Evolutionary conservation across 2,113 vertebrate genomes (phyloP).

Genomic region (Acrocephalus kingi): DNA sequence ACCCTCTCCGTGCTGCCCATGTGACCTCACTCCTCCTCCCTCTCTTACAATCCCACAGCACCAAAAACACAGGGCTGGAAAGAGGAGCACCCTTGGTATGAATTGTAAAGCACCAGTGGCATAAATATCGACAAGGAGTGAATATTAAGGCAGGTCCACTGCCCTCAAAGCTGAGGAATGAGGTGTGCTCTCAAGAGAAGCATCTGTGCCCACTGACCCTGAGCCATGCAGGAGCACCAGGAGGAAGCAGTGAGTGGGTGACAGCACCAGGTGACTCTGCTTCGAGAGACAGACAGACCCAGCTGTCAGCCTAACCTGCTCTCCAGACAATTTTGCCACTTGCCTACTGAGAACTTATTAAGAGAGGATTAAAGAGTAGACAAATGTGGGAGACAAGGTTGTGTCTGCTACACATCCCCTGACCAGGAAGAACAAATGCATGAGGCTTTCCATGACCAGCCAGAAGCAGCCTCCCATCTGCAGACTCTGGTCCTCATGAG

Average conservation of each 20-base stretch:
- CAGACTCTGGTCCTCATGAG: neutral
- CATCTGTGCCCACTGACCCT: rapidly evolving
- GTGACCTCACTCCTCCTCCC: neutral
- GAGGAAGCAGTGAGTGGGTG: rapidly evolving
- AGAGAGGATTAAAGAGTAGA: neutral
- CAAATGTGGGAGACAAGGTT: neutral
- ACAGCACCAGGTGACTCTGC: neutral
- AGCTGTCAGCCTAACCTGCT: neutral
- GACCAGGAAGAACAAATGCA: neutral
- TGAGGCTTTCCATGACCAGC: neutral
- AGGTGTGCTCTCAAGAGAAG: neutral
- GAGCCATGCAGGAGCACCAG: neutral
- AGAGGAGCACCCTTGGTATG: neutral
- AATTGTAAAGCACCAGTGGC: neutral
- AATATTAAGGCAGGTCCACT: neutral
- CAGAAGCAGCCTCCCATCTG: neutral
- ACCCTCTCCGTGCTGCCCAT: rapidly evolving
- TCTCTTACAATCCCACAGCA: neutral
- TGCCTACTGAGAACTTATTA: neutral
- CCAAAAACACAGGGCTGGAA: neutral
- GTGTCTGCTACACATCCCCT: neutral
- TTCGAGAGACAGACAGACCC: rapidly evolving
- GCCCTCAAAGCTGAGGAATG: neutral
- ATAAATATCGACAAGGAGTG: neutral
- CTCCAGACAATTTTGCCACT: neutral